phyloP scores from a whole-genome alignment of 2,888 invertebrate genomes.

The Eupithecia inturbata region DNA sequence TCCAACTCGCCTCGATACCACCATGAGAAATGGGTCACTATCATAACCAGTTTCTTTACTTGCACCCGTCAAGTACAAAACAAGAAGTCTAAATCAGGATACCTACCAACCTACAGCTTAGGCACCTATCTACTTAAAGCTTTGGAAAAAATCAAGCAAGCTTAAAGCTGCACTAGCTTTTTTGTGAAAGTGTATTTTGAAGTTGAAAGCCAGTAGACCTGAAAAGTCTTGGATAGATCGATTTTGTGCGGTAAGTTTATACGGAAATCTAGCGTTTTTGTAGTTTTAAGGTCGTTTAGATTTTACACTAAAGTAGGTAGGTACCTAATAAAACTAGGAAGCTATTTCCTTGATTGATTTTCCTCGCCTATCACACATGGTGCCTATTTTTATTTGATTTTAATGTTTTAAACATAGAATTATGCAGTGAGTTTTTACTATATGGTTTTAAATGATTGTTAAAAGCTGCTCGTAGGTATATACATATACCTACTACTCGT shows the following conservation, averaged over 20 bases:
- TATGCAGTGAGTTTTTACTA: too few species aligned
- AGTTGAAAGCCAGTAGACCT: neutral
- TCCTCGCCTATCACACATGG: too few species aligned
- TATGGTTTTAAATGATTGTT: too few species aligned
- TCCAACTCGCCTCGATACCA: constrained; percentile 59
- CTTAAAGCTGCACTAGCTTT: neutral
- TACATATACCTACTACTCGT: too few species aligned
- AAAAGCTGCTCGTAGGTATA: too few species aligned
- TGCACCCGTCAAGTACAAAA: constrained; percentile 34
- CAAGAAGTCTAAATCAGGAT: neutral
- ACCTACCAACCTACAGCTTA: neutral
- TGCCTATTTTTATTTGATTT: too few species aligned
- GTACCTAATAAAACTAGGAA: too few species aligned
- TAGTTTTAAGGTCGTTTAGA: neutral
- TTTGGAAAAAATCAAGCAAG: neutral
- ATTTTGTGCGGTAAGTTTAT: neutral
- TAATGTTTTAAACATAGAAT: too few species aligned
- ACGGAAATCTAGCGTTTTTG: neutral
- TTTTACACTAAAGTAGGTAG: neutral
- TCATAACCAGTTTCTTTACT: constrained; percentile 51
- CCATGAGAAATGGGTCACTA: constrained; percentile 74
- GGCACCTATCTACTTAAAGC: neutral
- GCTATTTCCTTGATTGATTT: too few species aligned
- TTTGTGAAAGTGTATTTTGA: neutral
- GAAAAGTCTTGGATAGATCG: neutral